Evolutionary conservation across 2,888 invertebrate species (phyloP).

Genomic region (Panopea generosa): DNA sequence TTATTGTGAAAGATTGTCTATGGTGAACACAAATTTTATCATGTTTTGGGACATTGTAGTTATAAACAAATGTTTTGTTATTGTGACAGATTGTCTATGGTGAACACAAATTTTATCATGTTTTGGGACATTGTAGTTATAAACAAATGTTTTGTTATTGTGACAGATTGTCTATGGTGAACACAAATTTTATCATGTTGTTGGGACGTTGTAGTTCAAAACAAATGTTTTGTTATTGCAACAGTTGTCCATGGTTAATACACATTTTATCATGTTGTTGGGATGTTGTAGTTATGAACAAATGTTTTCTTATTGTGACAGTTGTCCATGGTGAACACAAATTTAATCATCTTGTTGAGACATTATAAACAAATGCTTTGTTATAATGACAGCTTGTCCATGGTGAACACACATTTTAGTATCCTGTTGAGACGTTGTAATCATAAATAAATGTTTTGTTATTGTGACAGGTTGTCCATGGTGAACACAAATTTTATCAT

Average conservation of each 20-base stretch:
- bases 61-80: conserved; percentile 38
- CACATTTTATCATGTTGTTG: conserved; percentile 63
- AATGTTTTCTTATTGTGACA: conserved; percentile 50
- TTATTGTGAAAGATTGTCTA: conserved; percentile 60
- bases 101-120: conserved; percentile 68
- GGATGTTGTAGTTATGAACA: conserved; percentile 56
- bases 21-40: conserved; percentile 67
- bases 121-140: conserved; percentile 65
- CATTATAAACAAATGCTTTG: conserved; percentile 58
- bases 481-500: conserved; percentile 69
- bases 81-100: conserved; percentile 60
- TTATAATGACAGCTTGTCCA: conserved; percentile 60
- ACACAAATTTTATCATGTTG: conserved; percentile 65
- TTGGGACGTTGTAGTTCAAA: conserved; percentile 61
- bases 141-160: conserved; percentile 48
- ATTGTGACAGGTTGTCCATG: conserved; percentile 57
- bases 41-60: conserved; percentile 68
- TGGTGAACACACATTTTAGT: conserved; percentile 67
- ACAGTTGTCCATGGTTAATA: conserved; percentile 68
- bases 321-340: conserved; percentile 68
- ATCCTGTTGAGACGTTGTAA: conserved; percentile 67
- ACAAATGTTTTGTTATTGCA: conserved; percentile 49
- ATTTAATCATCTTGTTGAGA: conserved; percentile 63
- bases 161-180: conserved; percentile 64
- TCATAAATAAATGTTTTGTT: conserved; percentile 39